A percentile compares a stretch with the other conserved stretches of the same genome.
These are phyloP conservation scores for Lycophotia porphyrea DNA, from an alignment of 2,888 invertebrate species.

Conservation along the genomic window DNA sequence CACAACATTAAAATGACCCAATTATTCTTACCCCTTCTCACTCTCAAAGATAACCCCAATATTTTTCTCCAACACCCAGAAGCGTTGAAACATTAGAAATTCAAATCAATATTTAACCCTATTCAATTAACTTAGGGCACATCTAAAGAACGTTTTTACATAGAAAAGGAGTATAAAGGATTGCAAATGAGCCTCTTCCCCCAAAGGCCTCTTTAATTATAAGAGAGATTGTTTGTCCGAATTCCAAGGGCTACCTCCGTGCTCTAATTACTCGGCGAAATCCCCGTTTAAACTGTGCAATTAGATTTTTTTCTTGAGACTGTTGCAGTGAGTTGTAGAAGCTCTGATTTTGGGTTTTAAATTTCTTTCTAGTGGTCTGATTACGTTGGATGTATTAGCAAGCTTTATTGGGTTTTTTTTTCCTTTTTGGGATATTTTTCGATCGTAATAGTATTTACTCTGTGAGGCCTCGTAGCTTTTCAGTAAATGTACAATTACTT, in stretches of 20 bases:
- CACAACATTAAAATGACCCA: constrained; percentile 12
- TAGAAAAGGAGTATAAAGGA: constrained; percentile 84
- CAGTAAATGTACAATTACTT: too few relatives aligned
- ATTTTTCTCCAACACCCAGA: constrained; percentile 46
- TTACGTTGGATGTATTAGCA: constrained; percentile 26
- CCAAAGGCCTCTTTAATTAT: constrained; percentile 84
- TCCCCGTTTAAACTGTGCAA: constrained; percentile 75
- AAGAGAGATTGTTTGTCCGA: constrained; percentile 85
- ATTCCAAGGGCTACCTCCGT: constrained; percentile 74
- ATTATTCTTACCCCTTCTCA: constrained; percentile 6
- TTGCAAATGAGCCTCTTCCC: constrained; percentile 84
- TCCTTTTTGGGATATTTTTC: neutral
- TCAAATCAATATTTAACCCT: constrained; percentile 68
- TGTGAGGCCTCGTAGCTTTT: neutral
- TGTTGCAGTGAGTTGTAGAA: constrained; percentile 59
- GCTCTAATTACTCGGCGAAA: constrained; percentile 81
- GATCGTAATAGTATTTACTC: neutral
- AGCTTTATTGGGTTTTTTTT: neutral
- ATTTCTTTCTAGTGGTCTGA: constrained; percentile 39
- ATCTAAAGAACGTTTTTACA: constrained; percentile 76
- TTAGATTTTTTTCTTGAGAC: constrained; percentile 69
- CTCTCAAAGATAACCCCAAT: constrained; percentile 29
- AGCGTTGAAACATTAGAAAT: constrained; percentile 58
- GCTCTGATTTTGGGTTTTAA: constrained; percentile 56
- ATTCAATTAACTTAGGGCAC: constrained; percentile 68